Base-by-base conservation (phyloP, 2,888 invertebrate species). In the Ommatoiulus sabulosus region DNA sequence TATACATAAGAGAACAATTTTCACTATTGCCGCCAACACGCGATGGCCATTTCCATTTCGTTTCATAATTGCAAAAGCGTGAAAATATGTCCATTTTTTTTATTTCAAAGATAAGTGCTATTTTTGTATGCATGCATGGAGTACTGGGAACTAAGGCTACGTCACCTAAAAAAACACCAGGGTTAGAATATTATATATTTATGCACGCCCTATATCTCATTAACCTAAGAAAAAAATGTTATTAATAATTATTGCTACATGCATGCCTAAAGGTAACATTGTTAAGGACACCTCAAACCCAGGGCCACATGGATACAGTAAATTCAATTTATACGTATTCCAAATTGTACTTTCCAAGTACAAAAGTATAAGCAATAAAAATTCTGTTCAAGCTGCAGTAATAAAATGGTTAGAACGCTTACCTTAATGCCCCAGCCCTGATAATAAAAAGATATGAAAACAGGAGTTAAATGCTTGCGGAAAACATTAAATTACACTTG, bases 341-440 rank as follows among this genome's bases (percentile, higher is more conserved):
- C 7, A 6, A 63, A 63, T 20, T 63, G n/a, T 20, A 63, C 5
- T 6, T 10, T 63, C n/a, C n/a, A 72, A 8, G 20, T 24, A 72
- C 20, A 24, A 72, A 72, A 52, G 35, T 35, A 72, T 72, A 24
- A 8, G 72, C 10, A 72, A 72, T 72, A 72, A 24, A 24, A 72
- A 24, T 72, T 72, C 72, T 72, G 72, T 24, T 72, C 72, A 72
- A 72, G 72, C 52, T 72, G 7, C 6, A 20, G 72, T 72, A 72
- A 85, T 46, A 85, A 85, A 85, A 85, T 85, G 85, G 85, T 85
- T 44, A 44, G 44, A 85, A n/a, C 44, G 85, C 85, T 85, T 85
- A 85, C 85, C 85, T 85, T 85, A n/a, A 85, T 44, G 85, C 85
- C 85, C 85, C 85, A 85, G 85, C 85, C 85, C 85, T 85, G 85